Evolutionary conservation across 92 coral and sea anemone genomes (phyloP), one percentile per base, ranked within the genome.

Genomic region (Actinernus sp.): DNA sequence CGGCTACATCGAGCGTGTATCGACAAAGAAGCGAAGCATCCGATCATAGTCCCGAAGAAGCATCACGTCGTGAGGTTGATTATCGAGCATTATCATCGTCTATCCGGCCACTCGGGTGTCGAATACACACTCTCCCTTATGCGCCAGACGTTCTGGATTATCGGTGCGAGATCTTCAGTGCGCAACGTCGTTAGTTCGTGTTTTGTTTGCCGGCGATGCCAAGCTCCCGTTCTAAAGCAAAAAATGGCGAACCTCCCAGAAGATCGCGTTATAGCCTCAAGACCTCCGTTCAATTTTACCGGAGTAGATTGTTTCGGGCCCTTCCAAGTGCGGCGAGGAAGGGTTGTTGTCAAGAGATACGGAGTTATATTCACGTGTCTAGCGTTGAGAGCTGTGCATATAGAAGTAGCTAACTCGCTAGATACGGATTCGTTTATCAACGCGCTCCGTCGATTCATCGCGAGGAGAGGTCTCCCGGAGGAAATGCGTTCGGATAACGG

Each of bases 331-430:
- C 64, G 64, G 40, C 73, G 82, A 75, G 82, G 38, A 47, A 63
- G 82, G 21, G 54, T 63, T 12, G 82, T 64, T 64, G 37, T 75
- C 71, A 75, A 75, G 25, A 49, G 82, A 24, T 75, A 75, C 22
- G 82, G 82, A 25, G 64, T 75, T 56, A 64, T 75, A 53, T 75
- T 75, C 76, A 75, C 82, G 38, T 75, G 82, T 27, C 65, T 75
- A 19, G 37, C 82, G 41, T 50, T 55, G 3, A 64, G 81, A 46
- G 72, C 79, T 33, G 34, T 73, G 51, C 82, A 75, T 29, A 63
- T 75, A 22, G 82, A 75, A 56, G 55, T 75, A 31, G 52, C 52
- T 19, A 49, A 64, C 40, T 33, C 76, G 16, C 76, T 75, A 8
- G 76, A 64, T 38, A 75, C 82, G n/a, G 73, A 63, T 41, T 75